Conservation (phyloP, 2,888 invertebrate genomes). For the Drosophila stalkeri region DNA sequence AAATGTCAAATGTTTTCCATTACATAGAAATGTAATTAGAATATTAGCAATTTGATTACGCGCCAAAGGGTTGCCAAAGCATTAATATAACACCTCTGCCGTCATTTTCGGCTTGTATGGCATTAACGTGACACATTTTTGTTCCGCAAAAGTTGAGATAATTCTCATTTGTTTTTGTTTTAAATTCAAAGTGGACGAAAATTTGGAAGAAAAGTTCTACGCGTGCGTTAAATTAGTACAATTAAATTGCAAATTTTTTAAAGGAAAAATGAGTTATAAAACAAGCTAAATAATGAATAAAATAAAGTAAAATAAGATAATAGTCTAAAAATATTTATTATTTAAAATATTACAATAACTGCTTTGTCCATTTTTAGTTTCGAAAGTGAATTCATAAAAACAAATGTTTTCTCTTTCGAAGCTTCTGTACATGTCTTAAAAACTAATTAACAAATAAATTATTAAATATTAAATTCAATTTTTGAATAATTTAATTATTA, state of each 20-base stretch:
- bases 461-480: too few relatives aligned
- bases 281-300: background rate
- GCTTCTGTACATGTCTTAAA: too few relatives aligned
- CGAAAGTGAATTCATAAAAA: too few relatives aligned
- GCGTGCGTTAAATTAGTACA: background rate
- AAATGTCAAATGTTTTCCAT: slow-evolving; percentile 13
- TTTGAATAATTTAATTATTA: too few relatives aligned
- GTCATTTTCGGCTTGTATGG: background rate
- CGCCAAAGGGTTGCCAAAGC: background rate
- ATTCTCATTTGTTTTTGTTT: background rate
- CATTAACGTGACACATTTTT: background rate
- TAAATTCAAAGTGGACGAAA: background rate
- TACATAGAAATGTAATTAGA: slow-evolving; percentile 7
- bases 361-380: too few relatives aligned
- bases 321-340: background rate
- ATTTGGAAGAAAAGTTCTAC: background rate
- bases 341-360: too few relatives aligned
- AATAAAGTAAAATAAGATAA: too few relatives aligned
- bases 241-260: background rate
- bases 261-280: background rate
- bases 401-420: too few relatives aligned
- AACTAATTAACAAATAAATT: too few relatives aligned
- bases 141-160: background rate
- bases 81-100: background rate
- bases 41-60: slow-evolving; percentile 9